These are phyloP conservation scores for Dryococelus australis DNA, from an alignment of 2,888 invertebrate genomes.

Conservation along the genomic window DNA sequence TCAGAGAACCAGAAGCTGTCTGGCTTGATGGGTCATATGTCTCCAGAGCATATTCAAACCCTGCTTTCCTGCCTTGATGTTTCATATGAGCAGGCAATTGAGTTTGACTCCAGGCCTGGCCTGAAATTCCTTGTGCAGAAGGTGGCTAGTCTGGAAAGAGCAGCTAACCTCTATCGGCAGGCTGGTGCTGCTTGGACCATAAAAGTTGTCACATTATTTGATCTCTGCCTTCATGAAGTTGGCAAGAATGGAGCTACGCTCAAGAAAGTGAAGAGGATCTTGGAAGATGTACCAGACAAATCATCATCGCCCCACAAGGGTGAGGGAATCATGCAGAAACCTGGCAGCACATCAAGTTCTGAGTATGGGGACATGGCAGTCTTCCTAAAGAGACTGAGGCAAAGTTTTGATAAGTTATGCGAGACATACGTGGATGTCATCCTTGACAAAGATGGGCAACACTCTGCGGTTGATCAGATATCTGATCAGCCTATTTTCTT, in stretches of 20 bases:
- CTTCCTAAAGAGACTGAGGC: conserved; percentile 52
- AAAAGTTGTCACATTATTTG: conserved; percentile 83
- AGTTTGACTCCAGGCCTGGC: conserved; percentile 90
- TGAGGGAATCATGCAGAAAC: conserved; percentile 44
- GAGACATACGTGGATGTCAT: conserved; percentile 62
- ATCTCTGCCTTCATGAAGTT: conserved; percentile 80
- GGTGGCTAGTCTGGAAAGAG: conserved; percentile 84
- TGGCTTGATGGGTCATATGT: conserved; percentile 58
- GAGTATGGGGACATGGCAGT: conserved; percentile 40
- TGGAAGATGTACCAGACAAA: conserved; percentile 44
- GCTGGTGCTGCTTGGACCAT: conserved; percentile 93
- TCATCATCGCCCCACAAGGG: conserved; percentile 31
- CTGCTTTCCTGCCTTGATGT: conserved; percentile 80
- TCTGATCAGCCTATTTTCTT: conserved; percentile 66
- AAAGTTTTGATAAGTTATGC: conserved; percentile 61
- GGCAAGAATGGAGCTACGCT: conserved; percentile 52
- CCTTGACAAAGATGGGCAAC: conserved; percentile 59
- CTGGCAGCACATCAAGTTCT: neutral
- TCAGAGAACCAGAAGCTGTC: conserved; percentile 50
- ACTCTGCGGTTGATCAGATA: conserved; percentile 56
- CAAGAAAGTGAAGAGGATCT: conserved; percentile 51
- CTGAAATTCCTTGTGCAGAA: conserved; percentile 94
- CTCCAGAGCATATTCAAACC: conserved; percentile 70
- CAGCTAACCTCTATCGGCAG: conserved; percentile 91
- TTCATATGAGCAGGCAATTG: conserved; percentile 81